Percentiles rank a stretch among this genome's conserved stretches.
Conservation (phyloP, 2,797 vertebrate genomes). For the Sebastes baramenuke region DNA sequence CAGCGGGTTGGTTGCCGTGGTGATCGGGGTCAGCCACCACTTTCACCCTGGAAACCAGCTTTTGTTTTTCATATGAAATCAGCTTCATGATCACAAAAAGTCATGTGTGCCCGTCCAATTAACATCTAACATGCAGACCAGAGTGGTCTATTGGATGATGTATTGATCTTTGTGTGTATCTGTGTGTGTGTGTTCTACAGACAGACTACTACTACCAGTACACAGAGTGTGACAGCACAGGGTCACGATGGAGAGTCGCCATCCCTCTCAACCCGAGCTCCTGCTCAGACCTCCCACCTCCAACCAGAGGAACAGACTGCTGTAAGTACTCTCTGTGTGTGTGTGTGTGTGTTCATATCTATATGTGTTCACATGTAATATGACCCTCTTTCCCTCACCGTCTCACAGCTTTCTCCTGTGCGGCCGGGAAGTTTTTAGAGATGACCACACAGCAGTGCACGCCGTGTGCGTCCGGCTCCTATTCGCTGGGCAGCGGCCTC, state of each 20-base stretch:
- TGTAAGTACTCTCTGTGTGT: slow-evolving; percentile 83
- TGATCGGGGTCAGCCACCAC: slow-evolving; percentile 43
- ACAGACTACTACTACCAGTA: slow-evolving; percentile 96
- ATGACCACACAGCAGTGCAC: slow-evolving; percentile 94
- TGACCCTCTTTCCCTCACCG: background rate
- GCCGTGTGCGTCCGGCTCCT: slow-evolving; percentile 91
- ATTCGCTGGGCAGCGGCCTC: slow-evolving; percentile 95
- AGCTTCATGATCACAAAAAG: background rate
- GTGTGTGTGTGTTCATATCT: background rate
- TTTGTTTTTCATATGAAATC: slow-evolving; percentile 13
- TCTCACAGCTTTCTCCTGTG: slow-evolving; percentile 91
- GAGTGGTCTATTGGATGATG: too few relatives aligned
- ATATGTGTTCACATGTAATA: background rate
- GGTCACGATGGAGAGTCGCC: slow-evolving; percentile 96
- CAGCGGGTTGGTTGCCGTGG: slow-evolving; percentile 34
- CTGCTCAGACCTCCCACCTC: slow-evolving; percentile 92
- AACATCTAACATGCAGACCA: too few relatives aligned
- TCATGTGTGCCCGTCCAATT: background rate
- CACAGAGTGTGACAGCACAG: slow-evolving; percentile 96
- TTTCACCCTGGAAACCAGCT: background rate
- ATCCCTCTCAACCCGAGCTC: slow-evolving; percentile 86
- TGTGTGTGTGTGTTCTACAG: slow-evolving; percentile 78
- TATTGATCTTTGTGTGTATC: background rate
- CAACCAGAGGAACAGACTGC: slow-evolving; percentile 95
- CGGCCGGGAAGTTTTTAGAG: slow-evolving; percentile 92